Percentiles rank a stretch among this genome's conserved stretches.
Conservation (phyloP, 2,113 vertebrate genomes). For the Zosterops borbonicus region DNA sequence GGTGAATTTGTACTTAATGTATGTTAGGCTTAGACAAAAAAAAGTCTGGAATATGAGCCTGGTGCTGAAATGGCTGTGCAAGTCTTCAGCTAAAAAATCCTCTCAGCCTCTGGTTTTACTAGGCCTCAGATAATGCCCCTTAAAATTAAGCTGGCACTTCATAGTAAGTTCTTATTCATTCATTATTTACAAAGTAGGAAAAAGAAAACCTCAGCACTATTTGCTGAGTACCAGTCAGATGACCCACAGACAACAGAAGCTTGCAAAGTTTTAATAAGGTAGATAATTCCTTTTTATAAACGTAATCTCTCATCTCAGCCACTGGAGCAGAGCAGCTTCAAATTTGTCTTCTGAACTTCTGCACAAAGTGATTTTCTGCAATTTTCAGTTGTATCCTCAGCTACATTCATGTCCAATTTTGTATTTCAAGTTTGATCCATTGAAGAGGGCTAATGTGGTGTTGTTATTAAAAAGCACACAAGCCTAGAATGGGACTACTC, state of each 20-base stretch:
- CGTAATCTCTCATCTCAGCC: background rate
- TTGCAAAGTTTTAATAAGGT: slow-evolving; percentile 40
- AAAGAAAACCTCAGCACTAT: slow-evolving; percentile 12
- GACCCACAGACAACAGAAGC: slow-evolving; percentile 30
- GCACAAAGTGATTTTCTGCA: background rate
- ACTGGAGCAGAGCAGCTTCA: slow-evolving; percentile 27
- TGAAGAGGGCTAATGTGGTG: background rate
- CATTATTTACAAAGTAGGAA: slow-evolving; percentile 36
- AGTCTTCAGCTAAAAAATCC: background rate
- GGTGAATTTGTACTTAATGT: background rate
- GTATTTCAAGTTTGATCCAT: background rate
- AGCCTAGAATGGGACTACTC: background rate
- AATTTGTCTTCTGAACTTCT: background rate
- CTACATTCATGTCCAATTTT: background rate
- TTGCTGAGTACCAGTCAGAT: slow-evolving; percentile 22
- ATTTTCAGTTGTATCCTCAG: background rate
- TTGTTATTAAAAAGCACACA: background rate
- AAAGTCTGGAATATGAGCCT: background rate
- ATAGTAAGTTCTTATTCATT: slow-evolving; percentile 15
- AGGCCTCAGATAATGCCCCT: background rate
- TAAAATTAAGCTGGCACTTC: slow-evolving; percentile 17
- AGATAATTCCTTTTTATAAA: slow-evolving; percentile 26
- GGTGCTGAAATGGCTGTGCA: background rate
- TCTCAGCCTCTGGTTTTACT: background rate
- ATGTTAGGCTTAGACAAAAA: background rate